Evolutionary conservation across 1,140 invertebrate genomes (phyloP), one percentile per base, ranked within the genome.

Genomic region (Steinernema feltiae): DNA sequence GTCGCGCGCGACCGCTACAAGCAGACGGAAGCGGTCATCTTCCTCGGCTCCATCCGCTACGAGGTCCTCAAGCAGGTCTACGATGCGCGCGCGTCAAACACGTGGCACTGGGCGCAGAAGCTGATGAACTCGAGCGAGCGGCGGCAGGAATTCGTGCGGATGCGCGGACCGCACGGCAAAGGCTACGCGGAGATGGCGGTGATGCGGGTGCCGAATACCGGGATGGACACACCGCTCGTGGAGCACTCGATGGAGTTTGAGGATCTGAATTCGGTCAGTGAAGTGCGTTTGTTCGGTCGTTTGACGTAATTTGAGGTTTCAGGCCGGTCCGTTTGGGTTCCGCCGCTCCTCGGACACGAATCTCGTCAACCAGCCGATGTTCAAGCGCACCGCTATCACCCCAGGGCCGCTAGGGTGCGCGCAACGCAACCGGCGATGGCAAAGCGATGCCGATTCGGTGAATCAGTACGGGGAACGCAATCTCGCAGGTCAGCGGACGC

Each of bases 181-280:
- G 96, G 96, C 0, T 93, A 95, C 87, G 95, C 95, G 0, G 96
- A 99, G 89, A 95, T 98, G 92, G 96, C 95, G 1, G 94, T 98
- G 29, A 94, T 93, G 1, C 92, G 95, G 87, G 83, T 89, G 91
- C 93, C 79, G 92, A 94, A 89, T 90, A 87, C 92, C 7, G 95
- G 94, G 0, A 92, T 92, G 3, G 95, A 97, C 87, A 98, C 95
- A 1, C 94, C 94, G 0, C 93, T 93, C 77, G 93, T 94, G n/a
- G 94, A 96, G 86, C 93, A 81, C 63, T 72, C 80, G 73, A 77
- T 85, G 70, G 72, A 85, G 78, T 79, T 78, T 84, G 53, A 63
- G 53, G 53, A 63, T 70, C 75, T 17, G 72, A 81, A 41, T 72
- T 76, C 48, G 75, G 75, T 41, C 63, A 70, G 73, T 76, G 48